phyloP scores from a whole-genome alignment of 2,797 vertebrate genomes.

The Enteromius trimaculatus region DNA sequence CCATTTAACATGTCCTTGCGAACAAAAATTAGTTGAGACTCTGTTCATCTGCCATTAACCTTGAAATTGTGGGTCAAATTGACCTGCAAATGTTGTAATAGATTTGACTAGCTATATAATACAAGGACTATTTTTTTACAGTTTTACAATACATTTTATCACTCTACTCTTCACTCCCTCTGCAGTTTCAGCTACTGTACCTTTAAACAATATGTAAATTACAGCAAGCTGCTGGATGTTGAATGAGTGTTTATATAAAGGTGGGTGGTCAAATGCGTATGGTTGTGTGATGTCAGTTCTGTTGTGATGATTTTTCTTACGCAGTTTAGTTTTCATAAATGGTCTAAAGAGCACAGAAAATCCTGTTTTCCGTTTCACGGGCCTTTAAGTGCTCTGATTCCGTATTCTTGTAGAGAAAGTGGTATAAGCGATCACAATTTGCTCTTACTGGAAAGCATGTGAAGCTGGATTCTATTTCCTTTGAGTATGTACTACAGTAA shows the following conservation, averaged over 20 bases:
- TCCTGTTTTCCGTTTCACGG: not conserved
- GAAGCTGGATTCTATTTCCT: not conserved
- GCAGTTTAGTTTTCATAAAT: not conserved
- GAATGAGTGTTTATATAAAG: not conserved
- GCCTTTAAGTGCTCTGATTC: slow-evolving; percentile 5
- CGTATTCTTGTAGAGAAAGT: slow-evolving; percentile 14
- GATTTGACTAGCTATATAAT: not conserved
- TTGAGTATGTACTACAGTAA: not conserved
- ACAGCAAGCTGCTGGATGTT: not conserved
- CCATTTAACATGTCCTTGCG: too few relatives aligned
- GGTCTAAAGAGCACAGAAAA: not conserved
- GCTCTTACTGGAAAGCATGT: not conserved
- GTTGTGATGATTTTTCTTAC: not conserved
- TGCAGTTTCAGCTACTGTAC: not conserved
- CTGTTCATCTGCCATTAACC: too few relatives aligned
- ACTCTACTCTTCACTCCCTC: not conserved
- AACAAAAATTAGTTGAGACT: too few relatives aligned
- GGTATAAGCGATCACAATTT: not conserved
- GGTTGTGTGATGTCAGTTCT: not conserved
- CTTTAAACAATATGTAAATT: not conserved
- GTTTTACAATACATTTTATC: not conserved
- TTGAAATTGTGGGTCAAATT: not conserved
- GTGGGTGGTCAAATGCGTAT: not conserved
- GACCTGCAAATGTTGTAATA: not conserved
- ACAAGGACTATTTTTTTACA: not conserved